Evolutionary conservation across 2,797 vertebrate genomes (phyloP), one percentile per base, ranked within the genome.

Genomic region (Rhynchonycteris naso): DNA sequence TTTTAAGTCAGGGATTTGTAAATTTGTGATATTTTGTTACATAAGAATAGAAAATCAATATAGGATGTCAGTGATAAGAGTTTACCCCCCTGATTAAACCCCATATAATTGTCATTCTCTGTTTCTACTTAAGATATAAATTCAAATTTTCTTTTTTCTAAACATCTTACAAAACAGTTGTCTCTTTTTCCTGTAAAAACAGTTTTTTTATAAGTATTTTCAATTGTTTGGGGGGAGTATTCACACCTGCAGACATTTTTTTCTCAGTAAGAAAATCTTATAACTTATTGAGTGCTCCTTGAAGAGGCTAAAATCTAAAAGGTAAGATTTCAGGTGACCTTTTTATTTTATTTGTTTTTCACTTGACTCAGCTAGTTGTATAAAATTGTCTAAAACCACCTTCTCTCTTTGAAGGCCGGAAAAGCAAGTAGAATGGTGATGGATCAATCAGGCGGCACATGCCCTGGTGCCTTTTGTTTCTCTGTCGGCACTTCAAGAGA

Each of bases 101-200:
- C 4, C n/a, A 8, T 28, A 21, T n/a, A 12, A 47, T 18, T 54
- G 66, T 87, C 52, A 68, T 26, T 68, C n/a, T 12, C 21, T 75
- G 52, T 79, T 91, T 52, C 59, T 33, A 28, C n/a, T 86, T 84
- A 78, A 69, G 79, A 69, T 78, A 78, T 75, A 65, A 84, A 89
- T 58, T 71, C 9, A 12, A n/a, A 26, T 52, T 81, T 91, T 76
- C 82, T 38, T 72, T 54, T 72, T 81, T 8, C 52, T 74, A 59
- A 94, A 59, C n/a, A 38, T 38, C 54, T 59, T 72, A 47, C 24
- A 28, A 66, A 80, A 7, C n/a, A 38, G 19, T 58, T 81, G 13
- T 59, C 38, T 38, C 71, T 12, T 78, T 66, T 76, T 83, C 75
- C 33, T 16, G 10, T 22, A 58, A n/a, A 76, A 91, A 91, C 65